Evolutionary conservation across 2,888 invertebrate genomes (phyloP), one percentile per base, ranked within the genome.

Genomic region (Drosophila fulvimacula): DNA sequence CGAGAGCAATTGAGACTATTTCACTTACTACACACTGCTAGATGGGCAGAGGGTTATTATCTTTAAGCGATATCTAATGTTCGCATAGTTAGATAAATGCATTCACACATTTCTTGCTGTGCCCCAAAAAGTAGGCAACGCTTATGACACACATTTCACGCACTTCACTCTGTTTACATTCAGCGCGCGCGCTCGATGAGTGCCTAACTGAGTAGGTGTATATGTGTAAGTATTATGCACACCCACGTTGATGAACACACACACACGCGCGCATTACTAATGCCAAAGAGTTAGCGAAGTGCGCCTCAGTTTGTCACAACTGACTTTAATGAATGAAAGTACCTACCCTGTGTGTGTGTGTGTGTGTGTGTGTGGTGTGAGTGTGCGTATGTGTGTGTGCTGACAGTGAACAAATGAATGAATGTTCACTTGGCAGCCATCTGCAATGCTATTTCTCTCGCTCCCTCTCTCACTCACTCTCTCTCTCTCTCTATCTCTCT

Each of bases 311-410:
- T 64, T 73, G 67, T 61, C 77, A 60, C 67, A 57, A 48, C 27
- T 58, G 62, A 67, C 76, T 76, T 80, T 82, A 80, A 82, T 80
- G 80, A 81, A 81, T 81, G 80, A 79, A 82, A 76, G 73, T 73
- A 56, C 60, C 42, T 58, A 52, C 21, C n/a, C 36, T 69, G 69
- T 77, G 70, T 62, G 69, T 55, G 15, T 49, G 11, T 55, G 70
- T 62, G 13, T 49, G 13, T 58, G 53, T 39, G n/a, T 56, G 5
- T 17, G 41, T 53, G 6, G 39, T 61, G 38, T 53, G 56, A 68
- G 48, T 65, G 44, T 39, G 42, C 46, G 39, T 51, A 46, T 39
- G 61, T 58, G 21, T 70, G 30, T 64, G 13, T 55, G 55, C 61
- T 76, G 74, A 70, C 76, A 70, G 70, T 66, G 62, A 59, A 70